Evolutionary conservation across 2,797 vertebrate genomes (phyloP).

Genomic region (Nyctibius grandis): DNA sequence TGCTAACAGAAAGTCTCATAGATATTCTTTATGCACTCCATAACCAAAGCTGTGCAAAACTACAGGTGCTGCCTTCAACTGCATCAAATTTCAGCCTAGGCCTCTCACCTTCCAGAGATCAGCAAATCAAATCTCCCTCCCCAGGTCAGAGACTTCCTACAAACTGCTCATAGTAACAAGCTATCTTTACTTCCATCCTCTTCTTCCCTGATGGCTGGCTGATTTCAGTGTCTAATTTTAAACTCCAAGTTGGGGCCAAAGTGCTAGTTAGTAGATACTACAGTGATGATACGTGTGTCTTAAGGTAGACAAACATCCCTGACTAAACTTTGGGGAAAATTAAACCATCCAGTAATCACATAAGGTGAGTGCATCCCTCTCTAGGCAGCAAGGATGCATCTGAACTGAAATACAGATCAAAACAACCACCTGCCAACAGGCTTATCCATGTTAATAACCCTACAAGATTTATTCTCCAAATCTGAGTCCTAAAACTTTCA

Average conservation of each 20-base stretch:
- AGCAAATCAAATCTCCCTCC: background rate
- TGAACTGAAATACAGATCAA: background rate
- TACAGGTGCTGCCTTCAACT: background rate
- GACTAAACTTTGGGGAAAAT: background rate
- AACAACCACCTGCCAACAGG: background rate
- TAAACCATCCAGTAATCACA: background rate
- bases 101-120: background rate
- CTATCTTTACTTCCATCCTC: background rate
- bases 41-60: background rate
- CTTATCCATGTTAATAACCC: background rate
- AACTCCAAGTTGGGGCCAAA: background rate
- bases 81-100: background rate
- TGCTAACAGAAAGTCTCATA: background rate
- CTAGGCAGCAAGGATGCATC: background rate
- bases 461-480: background rate
- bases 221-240: background rate
- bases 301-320: background rate
- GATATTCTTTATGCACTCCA: background rate
- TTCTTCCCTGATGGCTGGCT: background rate
- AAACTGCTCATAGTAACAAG: background rate
- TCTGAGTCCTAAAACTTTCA: background rate
- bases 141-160: background rate
- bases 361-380: background rate
- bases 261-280: background rate
- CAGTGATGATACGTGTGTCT: background rate